Evolutionary conservation across 1,140 invertebrate species (phyloP).

Genomic region (Melanaphis sacchari): DNA sequence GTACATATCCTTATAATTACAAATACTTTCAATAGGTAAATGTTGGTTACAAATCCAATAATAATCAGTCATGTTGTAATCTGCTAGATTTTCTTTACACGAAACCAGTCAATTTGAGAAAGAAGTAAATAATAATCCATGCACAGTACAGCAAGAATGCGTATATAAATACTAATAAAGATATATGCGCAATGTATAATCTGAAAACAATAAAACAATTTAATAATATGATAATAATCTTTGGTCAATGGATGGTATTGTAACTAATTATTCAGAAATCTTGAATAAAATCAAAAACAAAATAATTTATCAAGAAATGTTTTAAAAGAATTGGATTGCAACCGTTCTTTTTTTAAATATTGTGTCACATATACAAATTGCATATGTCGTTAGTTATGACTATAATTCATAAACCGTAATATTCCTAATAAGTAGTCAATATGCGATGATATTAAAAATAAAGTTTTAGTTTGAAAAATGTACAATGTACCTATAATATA

Average conservation of each 20-base stretch:
- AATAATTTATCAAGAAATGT: neutral
- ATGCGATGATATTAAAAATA: no score
- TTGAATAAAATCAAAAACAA: neutral
- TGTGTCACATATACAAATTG: neutral
- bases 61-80: conserved; percentile 20
- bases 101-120: neutral
- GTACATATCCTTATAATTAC: neutral
- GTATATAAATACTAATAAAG: neutral
- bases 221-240: neutral
- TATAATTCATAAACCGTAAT: no score
- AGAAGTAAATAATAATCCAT: neutral
- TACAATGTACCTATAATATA: no score
- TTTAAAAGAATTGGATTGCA: neutral
- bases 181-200: conserved; percentile 33
- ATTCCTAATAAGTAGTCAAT: no score
- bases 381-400: no score
- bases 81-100: neutral
- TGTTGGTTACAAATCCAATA: conserved; percentile 16
- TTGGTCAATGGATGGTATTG: neutral
- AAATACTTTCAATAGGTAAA: neutral
- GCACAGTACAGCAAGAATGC: neutral
- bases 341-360: neutral
- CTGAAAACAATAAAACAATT: conserved; percentile 24
- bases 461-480: no score
- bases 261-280: neutral